Percentiles rank a stretch among this genome's conserved stretches.
phyloP scores from a whole-genome alignment of 2,797 vertebrate species.

The Galaxias olidus region DNA sequence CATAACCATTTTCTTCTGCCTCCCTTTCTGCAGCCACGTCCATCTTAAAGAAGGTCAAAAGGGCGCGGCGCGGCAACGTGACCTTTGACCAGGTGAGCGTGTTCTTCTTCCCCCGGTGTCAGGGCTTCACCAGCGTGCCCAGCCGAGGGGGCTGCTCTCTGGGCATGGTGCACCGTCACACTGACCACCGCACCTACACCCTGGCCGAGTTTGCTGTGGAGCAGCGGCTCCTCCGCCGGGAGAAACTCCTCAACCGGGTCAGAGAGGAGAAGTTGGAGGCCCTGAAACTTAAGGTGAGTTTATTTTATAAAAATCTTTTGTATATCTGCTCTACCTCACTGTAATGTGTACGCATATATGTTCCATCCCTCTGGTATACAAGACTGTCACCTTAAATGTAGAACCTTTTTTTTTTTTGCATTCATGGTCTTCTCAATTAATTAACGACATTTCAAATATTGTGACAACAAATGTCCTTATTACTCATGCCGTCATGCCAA shows the following conservation, averaged over 20 bases:
- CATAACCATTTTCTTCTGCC: slow-evolving; percentile 20
- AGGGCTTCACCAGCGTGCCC: slow-evolving; percentile 96
- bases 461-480: neutral
- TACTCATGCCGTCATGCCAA: neutral
- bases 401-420: too few species aligned
- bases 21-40: slow-evolving; percentile 77
- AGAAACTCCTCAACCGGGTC: slow-evolving; percentile 85
- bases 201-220: slow-evolving; percentile 88
- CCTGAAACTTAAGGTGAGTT: slow-evolving; percentile 85
- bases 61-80: slow-evolving; percentile 81
- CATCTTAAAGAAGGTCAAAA: slow-evolving; percentile 90
- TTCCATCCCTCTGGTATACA: too few species aligned
- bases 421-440: too few species aligned
- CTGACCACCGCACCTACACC: slow-evolving; percentile 79
- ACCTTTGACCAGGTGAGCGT: slow-evolving; percentile 92
- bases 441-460: too few species aligned
- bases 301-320: neutral
- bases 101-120: slow-evolving; percentile 96
- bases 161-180: slow-evolving; percentile 91
- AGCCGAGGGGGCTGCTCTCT: slow-evolving; percentile 93
- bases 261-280: slow-evolving; percentile 90
- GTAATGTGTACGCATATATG: too few species aligned
- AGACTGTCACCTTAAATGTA: too few species aligned
- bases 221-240: slow-evolving; percentile 79
- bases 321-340: too few species aligned